Evolutionary conservation across 2,888 invertebrate genomes (phyloP).

Genomic region (Prosopocoilus inquinatus): DNA sequence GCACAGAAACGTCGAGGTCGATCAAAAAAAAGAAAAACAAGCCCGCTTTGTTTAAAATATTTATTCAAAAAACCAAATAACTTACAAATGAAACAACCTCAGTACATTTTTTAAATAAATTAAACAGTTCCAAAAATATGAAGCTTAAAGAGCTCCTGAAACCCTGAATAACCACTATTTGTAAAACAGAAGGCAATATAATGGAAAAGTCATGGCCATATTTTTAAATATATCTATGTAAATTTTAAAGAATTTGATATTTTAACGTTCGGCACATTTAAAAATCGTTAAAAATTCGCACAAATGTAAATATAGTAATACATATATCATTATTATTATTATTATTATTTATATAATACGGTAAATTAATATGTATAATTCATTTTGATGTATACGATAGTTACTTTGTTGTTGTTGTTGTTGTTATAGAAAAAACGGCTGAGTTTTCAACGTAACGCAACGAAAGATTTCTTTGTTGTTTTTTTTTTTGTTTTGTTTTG

Average conservation of each 20-base stretch:
- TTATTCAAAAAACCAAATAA: slow-evolving; percentile 53
- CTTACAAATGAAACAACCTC: slow-evolving; percentile 53
- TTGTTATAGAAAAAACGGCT: slow-evolving; percentile 22
- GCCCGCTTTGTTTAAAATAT: slow-evolving; percentile 37
- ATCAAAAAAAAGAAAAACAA: too few relatives aligned
- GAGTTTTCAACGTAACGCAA: slow-evolving; percentile 19
- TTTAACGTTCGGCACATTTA: slow-evolving; percentile 33
- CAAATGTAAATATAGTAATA: slow-evolving; percentile 40
- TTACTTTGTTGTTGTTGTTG: slow-evolving; percentile 17
- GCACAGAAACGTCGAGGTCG: too few relatives aligned
- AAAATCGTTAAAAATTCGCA: slow-evolving; percentile 32
- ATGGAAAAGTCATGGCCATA: slow-evolving; percentile 23
- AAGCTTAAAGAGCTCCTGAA: slow-evolving; percentile 56
- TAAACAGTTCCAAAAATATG: slow-evolving; percentile 53
- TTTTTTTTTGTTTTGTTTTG: too few relatives aligned
- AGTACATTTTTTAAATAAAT: slow-evolving; percentile 52
- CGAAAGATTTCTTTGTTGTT: slow-evolving; percentile 12
- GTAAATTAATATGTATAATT: slow-evolving; percentile 30
- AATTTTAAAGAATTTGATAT: slow-evolving; percentile 30
- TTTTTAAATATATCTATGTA: slow-evolving; percentile 27
- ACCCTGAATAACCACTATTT: slow-evolving; percentile 55
- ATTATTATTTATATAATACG: slow-evolving; percentile 35
- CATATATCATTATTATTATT: too few relatives aligned
- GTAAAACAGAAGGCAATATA: slow-evolving; percentile 42
- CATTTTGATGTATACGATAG: slow-evolving; percentile 21